These are phyloP conservation scores for Andricus quercusramuli DNA, from an alignment of 2,888 invertebrate genomes.

Conservation along the genomic window DNA sequence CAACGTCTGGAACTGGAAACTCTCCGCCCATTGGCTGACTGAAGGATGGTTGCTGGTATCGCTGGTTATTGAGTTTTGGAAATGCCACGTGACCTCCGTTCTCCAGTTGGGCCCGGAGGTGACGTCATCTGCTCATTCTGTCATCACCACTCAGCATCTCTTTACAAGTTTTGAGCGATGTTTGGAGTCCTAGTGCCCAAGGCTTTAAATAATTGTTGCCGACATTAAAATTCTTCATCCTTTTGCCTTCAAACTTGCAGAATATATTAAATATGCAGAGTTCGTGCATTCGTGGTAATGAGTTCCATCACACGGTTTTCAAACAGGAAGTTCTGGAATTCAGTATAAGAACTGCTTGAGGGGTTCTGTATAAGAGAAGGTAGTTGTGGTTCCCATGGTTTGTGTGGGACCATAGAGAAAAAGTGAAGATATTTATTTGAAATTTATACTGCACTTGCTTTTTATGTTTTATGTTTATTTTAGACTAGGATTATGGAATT, in stretches of 20 bases:
- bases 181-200: background rate
- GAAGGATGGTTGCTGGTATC: background rate
- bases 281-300: conserved; percentile 34
- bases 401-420: background rate
- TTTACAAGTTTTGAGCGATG: conserved; percentile 1
- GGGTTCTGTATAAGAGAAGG: background rate
- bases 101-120: conserved; percentile 58
- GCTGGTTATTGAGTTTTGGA: conserved; percentile 62
- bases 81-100: conserved; percentile 66
- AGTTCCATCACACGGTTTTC: conserved; percentile 35
- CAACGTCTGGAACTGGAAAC: conserved; percentile 46
- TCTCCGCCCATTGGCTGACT: conserved; percentile 57
- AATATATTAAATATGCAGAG: background rate
- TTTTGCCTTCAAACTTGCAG: background rate
- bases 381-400: conserved; percentile 14
- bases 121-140: conserved; percentile 47
- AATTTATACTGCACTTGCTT: conserved; percentile 3
- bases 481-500: background rate
- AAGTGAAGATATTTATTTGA: background rate
- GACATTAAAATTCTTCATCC: background rate
- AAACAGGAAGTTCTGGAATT: conserved; percentile 32
- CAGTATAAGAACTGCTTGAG: conserved; percentile 15
- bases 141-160: conserved; percentile 22
- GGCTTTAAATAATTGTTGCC: background rate
- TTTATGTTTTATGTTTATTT: background rate